Base-by-base conservation (phyloP, 2,888 invertebrate genomes). In the Scaptomyza reducta region DNA sequence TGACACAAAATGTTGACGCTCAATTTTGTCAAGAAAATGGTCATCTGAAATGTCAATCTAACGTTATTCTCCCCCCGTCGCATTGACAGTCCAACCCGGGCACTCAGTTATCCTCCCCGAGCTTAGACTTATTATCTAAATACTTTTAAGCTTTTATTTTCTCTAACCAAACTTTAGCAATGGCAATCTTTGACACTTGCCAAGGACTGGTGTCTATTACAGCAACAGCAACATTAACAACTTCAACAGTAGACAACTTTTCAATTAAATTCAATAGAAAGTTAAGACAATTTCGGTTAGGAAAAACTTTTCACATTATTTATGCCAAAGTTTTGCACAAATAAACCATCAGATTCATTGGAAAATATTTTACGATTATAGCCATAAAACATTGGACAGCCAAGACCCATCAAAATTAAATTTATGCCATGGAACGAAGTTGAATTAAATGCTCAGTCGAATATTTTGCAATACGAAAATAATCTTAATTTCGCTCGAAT, bases 331-430 rank as follows among this genome's bases (percentile, higher is more conserved):
- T 70, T 81, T 35, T 47, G 10, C 40, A 40, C 38, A 58, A 63
- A 84, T 69, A 84, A 72, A 84, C 72, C 75, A 77, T 75, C 46
- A 70, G 87, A 87, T 77, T 87, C 75, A 84, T 83, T 69, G 81
- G 77, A 67, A 77, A 76, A 56, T 63, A 67, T 31, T 31, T 10
- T 31, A 10, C 31, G 31, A 31, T 59, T 65, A 51, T 67, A 74
- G 76, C 65, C 47, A 72, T 50, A 57, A 66, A 66, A 55, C 33
- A 44, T n/a, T 11, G 35, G 6, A 35, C 16, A 38, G 14, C 29
- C 41, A 58, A 46, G 58, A 41, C 44, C 49, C 65, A 70, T 70
- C 46, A 66, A 65, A 63, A 65, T 63, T n/a, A 64, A 73, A 77
- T 77, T 67, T 67, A 71, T 76, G 63, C 64, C 49, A 63, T 40